These are phyloP conservation scores for Neostethus bicornis DNA, from an alignment of 2,797 vertebrate genomes.

Conservation along the genomic window DNA sequence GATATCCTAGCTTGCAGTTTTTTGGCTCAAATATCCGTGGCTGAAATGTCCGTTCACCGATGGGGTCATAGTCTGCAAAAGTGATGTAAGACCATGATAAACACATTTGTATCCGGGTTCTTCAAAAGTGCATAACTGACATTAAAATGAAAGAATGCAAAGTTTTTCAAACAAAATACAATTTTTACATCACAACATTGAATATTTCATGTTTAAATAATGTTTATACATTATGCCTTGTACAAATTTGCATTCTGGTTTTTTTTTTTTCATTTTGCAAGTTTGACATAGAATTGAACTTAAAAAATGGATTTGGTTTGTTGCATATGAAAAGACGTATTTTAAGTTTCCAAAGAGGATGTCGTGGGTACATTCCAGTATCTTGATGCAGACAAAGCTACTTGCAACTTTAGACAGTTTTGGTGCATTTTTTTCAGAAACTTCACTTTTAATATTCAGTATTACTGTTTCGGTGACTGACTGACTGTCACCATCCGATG, in stretches of 20 bases:
- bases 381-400: not conserved
- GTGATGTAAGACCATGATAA: conserved; percentile 12
- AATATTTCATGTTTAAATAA: not conserved
- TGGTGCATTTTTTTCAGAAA: not conserved
- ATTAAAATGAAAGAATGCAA: not conserved
- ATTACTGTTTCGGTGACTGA: too few species aligned
- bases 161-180: not conserved
- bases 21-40: too few species aligned
- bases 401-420: not conserved
- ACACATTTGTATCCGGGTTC: not conserved
- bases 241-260: not conserved
- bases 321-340: too few species aligned
- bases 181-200: not conserved
- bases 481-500: too few species aligned
- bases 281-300: too few species aligned
- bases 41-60: conserved; percentile 3
- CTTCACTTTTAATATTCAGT: too few species aligned
- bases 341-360: not conserved
- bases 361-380: not conserved
- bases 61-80: not conserved
- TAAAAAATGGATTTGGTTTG: too few species aligned
- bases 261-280: not conserved
- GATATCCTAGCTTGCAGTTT: too few species aligned
- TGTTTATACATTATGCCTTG: not conserved
- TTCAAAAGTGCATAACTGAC: not conserved